Evolutionary conservation across 2,113 vertebrate species (phyloP), one percentile per base, ranked within the genome.

Genomic region (Apteryx mantelli): DNA sequence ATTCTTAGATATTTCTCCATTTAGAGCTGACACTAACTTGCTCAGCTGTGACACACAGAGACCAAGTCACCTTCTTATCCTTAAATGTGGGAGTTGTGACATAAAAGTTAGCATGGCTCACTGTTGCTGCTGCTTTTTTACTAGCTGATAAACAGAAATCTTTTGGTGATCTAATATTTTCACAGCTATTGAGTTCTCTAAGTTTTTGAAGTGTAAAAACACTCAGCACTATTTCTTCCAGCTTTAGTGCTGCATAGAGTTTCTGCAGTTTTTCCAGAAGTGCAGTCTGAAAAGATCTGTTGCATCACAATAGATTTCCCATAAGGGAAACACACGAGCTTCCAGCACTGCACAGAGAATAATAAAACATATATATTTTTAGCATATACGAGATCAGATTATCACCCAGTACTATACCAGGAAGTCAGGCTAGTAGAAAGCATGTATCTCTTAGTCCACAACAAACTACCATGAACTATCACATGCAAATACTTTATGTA

Each of bases 191-290:
- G 79, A 76, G 69, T 88, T 80, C 30, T 65, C n/a, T 88, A 82
- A 73, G 15, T 48, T 96, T 89, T 69, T 79, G 46, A 89, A 93
- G 28, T 73, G 32, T 82, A 80, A 76, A 94, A 85, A 16, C 8
- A 56, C 9, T 70, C 46, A 53, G 36, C 65, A 89, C 56, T 79
- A 34, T 85, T 93, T 96, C 65, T 74, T 82, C 58, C 70, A 8
- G 8, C 5, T 82, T 91, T 61, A 73, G 65, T 44, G 40, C 66
- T 79, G 7, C 42, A 66, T 60, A 69, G n/a, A 75, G 9, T 65
- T 93, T 94, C 61, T 90, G 58, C 11, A 82, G 82, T 88, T 94
- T 38, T 95, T 82, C 71, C 92, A 93, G 71, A 86, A 90, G 85
- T 63, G 64, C 76, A 81, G 58, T 77, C 66, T 89, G 78, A 69